These are phyloP conservation scores for Drosophila oshimai DNA, from an alignment of 1,140 invertebrate genomes.

Conservation along the genomic window DNA sequence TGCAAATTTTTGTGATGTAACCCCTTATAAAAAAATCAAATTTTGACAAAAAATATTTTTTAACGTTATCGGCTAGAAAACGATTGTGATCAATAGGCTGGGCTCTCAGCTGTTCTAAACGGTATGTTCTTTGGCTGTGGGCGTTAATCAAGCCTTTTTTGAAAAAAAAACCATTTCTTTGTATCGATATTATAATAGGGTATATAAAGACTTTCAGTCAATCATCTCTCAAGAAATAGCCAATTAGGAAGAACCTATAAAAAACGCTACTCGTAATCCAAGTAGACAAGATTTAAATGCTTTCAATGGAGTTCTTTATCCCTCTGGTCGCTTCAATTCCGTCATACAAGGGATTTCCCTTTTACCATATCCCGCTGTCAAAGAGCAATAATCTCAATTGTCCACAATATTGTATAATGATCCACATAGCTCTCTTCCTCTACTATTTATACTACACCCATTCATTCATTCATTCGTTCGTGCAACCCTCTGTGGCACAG, in stretches of 20 bases:
- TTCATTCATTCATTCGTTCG: slow-evolving; percentile 2
- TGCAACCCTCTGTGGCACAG: neutral
- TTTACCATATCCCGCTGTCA: slow-evolving; percentile 27
- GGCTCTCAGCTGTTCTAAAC: too few species aligned
- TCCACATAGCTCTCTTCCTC: slow-evolving; percentile 25
- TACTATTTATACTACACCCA: neutral
- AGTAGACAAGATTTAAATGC: neutral
- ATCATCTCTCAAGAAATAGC: too few species aligned
- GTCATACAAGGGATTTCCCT: neutral
- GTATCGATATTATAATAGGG: too few species aligned
- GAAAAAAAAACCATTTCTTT: too few species aligned
- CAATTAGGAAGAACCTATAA: neutral
- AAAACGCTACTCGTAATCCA: neutral
- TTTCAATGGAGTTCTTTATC: slow-evolving; percentile 1
- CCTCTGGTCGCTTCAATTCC: neutral
- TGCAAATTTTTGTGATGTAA: too few species aligned
- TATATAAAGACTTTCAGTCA: too few species aligned
- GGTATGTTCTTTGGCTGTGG: too few species aligned
- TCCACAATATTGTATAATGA: slow-evolving; percentile 61
- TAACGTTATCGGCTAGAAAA: too few species aligned
- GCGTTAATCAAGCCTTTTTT: too few species aligned
- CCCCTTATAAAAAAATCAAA: too few species aligned
- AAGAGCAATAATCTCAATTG: slow-evolving; percentile 52
- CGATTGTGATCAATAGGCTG: too few species aligned
- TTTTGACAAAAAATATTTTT: too few species aligned